Conservation (phyloP, 2,797 vertebrate species). For the Potorous gilbertii region DNA sequence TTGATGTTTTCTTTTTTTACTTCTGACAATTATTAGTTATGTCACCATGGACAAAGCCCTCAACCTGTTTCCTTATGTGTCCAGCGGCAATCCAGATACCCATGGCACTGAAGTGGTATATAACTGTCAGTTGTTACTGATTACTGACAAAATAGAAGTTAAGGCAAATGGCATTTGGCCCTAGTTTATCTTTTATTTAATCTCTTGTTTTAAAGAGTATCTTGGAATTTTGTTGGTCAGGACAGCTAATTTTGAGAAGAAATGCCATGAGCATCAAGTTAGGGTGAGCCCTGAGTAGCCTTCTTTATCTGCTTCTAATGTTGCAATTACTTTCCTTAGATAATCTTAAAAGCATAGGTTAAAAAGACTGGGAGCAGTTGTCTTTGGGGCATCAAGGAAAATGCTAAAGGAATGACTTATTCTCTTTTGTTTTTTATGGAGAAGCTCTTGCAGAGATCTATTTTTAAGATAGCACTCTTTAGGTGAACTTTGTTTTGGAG, state of each 20-base stretch:
- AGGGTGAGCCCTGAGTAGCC: background rate
- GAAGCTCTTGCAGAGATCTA: background rate
- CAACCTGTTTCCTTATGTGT: slow-evolving; percentile 17
- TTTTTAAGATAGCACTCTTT: background rate
- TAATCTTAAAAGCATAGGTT: background rate
- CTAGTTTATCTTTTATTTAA: background rate
- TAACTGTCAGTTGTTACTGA: background rate
- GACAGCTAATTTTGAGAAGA: background rate
- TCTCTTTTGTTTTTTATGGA: background rate
- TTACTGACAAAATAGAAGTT: background rate
- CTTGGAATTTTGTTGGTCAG: background rate
- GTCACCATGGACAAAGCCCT: background rate
- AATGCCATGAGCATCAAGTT: background rate
- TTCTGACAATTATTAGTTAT: background rate
- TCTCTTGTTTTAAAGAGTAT: background rate
- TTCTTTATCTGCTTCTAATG: background rate
- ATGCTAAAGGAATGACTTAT: background rate
- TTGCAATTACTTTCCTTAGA: background rate
- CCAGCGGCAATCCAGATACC: slow-evolving; percentile 14
- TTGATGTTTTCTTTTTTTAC: background rate
- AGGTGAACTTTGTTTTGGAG: background rate
- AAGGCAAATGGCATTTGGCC: background rate
- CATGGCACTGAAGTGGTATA: background rate
- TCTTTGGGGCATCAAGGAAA: background rate
- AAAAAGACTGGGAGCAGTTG: background rate